Base-by-base conservation (phyloP, 2,113 vertebrate species). In the Gavia stellata region DNA sequence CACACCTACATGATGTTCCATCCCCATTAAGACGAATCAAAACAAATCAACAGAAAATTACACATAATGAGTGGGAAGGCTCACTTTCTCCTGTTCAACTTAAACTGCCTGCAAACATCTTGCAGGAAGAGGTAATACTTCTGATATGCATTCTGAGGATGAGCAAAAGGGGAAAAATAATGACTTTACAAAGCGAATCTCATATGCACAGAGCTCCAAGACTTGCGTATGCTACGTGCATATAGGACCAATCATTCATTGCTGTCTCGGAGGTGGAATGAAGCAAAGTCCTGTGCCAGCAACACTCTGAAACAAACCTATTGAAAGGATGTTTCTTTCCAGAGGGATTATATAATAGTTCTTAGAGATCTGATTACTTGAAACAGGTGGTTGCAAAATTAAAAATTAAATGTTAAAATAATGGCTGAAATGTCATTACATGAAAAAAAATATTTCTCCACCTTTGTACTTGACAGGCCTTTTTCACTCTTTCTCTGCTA, bases 31-130 rank as follows among this genome's bases (percentile, higher is more conserved):
- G 80, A 91, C 0, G 1, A 95, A 97, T 88, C 80, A 96, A 97
- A 95, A 95, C 94, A 97, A 95, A 96, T 94, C 92, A 92, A 86
- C 88, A 84, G 88, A 97, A 94, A 95, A 97, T 96, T 97, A 72
- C 83, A 95, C 73, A 79, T 95, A 96, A 97, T 88, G 86, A 95
- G 86, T 91, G 73, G 83, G 92, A 95, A 94, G 80, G 65, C 77
- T 92, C 73, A 96, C 95, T 97, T 97, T 96, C 97, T 96, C 91
- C 52, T 63, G 67, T 86, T 92, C 75, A 81, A 31, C 79, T 78
- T 88, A 92, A 90, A 81, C 75, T 84, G 61, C 65, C 92, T 72
- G 80, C 77, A 86, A 55, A 78, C 40, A 29, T 61, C 83, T 81
- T 79, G 56, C 49, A 92, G 68, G 72, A 93, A 81, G 92, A 95